Evolutionary conservation across 2,888 invertebrate species (phyloP).

Genomic region (Agapostemon virescens): DNA sequence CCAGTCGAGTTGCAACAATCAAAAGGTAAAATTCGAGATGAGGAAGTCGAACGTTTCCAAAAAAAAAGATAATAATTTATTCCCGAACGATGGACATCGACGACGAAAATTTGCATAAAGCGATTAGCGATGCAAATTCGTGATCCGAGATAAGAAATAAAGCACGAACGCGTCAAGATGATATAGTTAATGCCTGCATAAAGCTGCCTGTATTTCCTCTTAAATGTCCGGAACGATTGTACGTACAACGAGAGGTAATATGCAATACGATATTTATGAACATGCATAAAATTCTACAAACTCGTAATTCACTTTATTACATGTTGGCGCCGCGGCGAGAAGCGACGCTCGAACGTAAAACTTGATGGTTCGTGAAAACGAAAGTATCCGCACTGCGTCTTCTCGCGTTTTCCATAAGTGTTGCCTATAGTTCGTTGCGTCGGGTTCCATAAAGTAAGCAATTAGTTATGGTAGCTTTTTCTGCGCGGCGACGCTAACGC

Average conservation of each 20-base stretch:
- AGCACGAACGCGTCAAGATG: background rate
- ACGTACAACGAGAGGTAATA: background rate
- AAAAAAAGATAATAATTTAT: background rate
- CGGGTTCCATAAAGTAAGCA: background rate
- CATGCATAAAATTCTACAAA: conserved; percentile 15
- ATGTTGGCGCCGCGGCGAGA: background rate
- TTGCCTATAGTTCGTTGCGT: background rate
- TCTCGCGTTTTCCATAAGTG: background rate
- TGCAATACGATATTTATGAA: conserved; percentile 2
- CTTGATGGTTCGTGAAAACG: conserved; percentile 33
- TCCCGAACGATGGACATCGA: too few relatives aligned
- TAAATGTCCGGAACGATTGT: background rate
- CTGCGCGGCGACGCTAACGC: background rate
- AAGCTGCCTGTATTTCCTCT: background rate
- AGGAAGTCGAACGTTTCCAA: background rate
- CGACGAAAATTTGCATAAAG: background rate
- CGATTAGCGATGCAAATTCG: background rate
- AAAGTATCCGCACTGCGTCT: conserved; percentile 6
- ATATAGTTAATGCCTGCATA: background rate
- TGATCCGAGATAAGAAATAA: background rate
- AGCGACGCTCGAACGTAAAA: conserved; percentile 15
- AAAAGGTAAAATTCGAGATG: too few relatives aligned
- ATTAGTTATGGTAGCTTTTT: background rate
- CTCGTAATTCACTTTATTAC: conserved; percentile 3
- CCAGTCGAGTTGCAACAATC: too few relatives aligned